Evolutionary conservation across 2,888 invertebrate genomes (phyloP).

Genomic region (Scaptomyza flava): DNA sequence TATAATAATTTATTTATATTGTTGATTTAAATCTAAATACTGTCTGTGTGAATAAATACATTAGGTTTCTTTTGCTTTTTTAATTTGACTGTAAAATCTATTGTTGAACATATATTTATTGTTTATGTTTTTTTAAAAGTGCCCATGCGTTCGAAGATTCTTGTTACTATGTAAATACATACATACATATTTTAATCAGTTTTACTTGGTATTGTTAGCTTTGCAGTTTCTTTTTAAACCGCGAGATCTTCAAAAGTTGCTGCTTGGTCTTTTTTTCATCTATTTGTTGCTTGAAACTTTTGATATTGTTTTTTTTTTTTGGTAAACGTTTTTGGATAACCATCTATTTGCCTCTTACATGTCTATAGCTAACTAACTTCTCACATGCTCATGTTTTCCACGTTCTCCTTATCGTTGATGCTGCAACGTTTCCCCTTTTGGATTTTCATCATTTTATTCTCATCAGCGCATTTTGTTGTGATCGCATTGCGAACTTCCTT

Average conservation of each 20-base stretch:
- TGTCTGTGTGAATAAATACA: slow-evolving; percentile 16
- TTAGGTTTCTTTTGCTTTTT: neutral
- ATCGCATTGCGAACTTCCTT: slow-evolving; percentile 87
- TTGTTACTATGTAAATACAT: neutral
- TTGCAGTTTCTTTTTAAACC: slow-evolving; percentile 6
- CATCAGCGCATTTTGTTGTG: slow-evolving; percentile 88
- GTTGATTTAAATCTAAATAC: slow-evolving; percentile 18
- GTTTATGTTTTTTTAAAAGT: neutral
- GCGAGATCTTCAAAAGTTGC: slow-evolving; percentile 34
- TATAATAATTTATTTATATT: slow-evolving; percentile 37
- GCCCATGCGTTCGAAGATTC: neutral
- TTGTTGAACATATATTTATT: neutral
- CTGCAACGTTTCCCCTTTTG: slow-evolving; percentile 71
- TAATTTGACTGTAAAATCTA: neutral
- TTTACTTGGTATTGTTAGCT: slow-evolving; percentile 8
- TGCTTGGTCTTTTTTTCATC: neutral
- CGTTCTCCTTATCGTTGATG: slow-evolving; percentile 72
- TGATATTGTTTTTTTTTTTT: slow-evolving; percentile 14
- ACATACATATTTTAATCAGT: neutral
- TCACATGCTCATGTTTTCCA: slow-evolving; percentile 11
- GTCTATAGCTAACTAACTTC: neutral
- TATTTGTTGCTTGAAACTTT: neutral
- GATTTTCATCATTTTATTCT: slow-evolving; percentile 86
- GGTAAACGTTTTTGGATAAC: slow-evolving; percentile 1
- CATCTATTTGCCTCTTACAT: neutral